These are phyloP conservation scores for Montipora foliosa DNA, from an alignment of 64 coral and sea anemone species.

Conservation along the genomic window DNA sequence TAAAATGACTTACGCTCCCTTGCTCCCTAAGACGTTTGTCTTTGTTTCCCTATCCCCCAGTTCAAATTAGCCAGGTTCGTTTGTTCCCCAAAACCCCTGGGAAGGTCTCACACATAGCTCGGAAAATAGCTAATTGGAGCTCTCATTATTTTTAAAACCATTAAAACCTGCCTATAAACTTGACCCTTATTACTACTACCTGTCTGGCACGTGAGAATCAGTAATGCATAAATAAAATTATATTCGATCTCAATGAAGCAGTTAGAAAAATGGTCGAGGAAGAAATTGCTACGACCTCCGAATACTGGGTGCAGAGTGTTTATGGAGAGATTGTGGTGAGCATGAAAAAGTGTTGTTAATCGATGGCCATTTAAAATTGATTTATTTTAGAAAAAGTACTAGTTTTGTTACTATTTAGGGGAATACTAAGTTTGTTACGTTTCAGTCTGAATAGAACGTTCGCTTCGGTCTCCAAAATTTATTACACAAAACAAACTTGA, in stretches of 20 bases:
- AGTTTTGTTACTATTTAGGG: background rate
- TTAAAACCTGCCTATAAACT: background rate
- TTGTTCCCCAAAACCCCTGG: too few species aligned
- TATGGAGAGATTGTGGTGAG: background rate
- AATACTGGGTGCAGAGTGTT: background rate
- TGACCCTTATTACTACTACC: background rate
- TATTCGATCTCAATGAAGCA: conserved; percentile 8
- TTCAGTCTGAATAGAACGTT: background rate
- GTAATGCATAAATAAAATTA: conserved; percentile 26
- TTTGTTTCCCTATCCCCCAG: too few species aligned
- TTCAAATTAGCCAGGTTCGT: too few species aligned
- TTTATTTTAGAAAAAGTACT: background rate
- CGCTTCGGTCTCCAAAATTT: too few species aligned
- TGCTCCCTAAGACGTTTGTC: too few species aligned
- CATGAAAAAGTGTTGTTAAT: background rate
- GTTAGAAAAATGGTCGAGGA: background rate
- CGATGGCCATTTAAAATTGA: background rate
- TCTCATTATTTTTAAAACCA: background rate
- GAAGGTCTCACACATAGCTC: background rate
- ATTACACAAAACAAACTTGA: too few species aligned
- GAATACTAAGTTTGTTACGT: background rate
- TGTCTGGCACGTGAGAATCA: conserved; percentile 27
- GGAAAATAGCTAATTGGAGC: background rate
- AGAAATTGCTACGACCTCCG: background rate
- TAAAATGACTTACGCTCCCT: too few species aligned